Evolutionary conservation across 1,140 invertebrate species (phyloP), one percentile per base, ranked within the genome.

Genomic region (Macrobrachium nipponense): DNA sequence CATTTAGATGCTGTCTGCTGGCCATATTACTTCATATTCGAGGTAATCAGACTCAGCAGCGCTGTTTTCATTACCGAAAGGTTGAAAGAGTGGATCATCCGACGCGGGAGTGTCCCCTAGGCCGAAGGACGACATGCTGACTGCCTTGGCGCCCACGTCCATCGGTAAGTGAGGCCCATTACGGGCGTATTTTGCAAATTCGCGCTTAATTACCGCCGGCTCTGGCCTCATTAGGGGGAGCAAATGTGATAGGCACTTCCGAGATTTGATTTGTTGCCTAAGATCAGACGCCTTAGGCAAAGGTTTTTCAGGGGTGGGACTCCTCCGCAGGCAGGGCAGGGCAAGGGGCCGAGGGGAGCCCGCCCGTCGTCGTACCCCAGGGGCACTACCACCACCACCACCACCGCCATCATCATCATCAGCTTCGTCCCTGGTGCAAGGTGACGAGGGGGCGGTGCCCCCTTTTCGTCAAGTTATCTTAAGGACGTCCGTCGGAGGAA

Each of bases 1-100:
- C 88, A 88, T 88, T 88, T 87, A 88, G 88, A 83, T 88, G 75
- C 83, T 88, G 88, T 88, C 88, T 81, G 80, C 78, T 76, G 88
- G 73, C 60, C 88, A 88, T 88, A 88, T 88, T 88, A 88, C 79
- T 88, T 82, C 88, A 88, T 87, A 87, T 88, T 76, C 87, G 51
- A 82, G 64, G 88, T 88, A 88, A 88, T 88, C 80, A 88, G 84
- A 68, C 75, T 70, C 62, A 61, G 78, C 75, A 80, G 58, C 75
- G 70, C 61, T 76, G 80, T 87, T 88, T 87, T 88, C 87, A 88
- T 88, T 80, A 88, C 81, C 77, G 78, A 51, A 77, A 78, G 12
- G 59, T 73, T 88, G 78, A 82, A 84, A 60, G 78, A 85, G 78
- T 80, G 81, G 82, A 68, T 68, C 66, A 15, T 15, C 23, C 17